These are phyloP conservation scores for Castor canadensis DNA, from an alignment of 2,113 vertebrate species.

Conservation along the genomic window DNA sequence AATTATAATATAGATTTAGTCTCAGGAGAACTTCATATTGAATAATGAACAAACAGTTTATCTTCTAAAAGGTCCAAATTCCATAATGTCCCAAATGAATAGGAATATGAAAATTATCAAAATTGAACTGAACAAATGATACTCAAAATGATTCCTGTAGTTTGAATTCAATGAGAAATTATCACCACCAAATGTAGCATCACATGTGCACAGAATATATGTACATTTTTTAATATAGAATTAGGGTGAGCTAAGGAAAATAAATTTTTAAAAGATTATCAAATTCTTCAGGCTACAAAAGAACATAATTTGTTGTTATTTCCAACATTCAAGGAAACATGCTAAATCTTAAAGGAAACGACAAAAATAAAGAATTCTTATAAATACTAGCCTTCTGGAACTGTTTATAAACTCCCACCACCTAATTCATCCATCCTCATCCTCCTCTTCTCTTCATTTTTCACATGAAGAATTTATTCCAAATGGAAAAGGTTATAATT, in stretches of 20 bases:
- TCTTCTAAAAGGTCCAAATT: neutral
- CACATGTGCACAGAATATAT: neutral
- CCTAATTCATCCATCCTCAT: neutral
- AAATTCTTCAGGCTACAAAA: neutral
- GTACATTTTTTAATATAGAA: neutral
- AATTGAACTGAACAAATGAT: neutral
- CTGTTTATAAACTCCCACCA: neutral
- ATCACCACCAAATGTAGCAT: neutral
- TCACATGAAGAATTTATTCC: neutral
- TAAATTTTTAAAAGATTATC: constrained; percentile 9
- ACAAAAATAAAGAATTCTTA: neutral
- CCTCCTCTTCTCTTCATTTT: neutral
- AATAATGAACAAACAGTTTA: neutral
- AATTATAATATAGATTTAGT: neutral
- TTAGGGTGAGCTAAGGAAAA: neutral
- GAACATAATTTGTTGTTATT: neutral
- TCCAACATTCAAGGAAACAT: neutral
- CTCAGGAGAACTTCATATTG: neutral
- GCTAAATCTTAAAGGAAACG: neutral
- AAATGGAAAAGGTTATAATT: neutral
- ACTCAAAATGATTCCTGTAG: neutral
- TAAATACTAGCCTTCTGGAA: neutral
- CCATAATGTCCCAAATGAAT: neutral
- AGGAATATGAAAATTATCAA: neutral
- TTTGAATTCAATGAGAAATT: constrained; percentile 20